Conservation (phyloP, 2,888 invertebrate species). For the Azorinus chamasolen region DNA sequence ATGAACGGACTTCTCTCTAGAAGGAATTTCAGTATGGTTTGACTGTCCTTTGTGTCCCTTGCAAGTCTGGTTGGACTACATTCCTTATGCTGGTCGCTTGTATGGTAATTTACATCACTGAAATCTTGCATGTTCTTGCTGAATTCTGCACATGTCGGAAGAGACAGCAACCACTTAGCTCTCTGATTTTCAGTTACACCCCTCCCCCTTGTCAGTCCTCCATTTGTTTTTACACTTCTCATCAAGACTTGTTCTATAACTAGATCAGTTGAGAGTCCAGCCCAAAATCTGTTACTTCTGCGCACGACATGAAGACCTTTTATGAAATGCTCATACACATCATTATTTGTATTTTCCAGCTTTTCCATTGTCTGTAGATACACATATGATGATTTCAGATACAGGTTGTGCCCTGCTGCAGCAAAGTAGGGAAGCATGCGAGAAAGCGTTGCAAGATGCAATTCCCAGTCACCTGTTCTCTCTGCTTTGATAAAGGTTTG, state of each 20-base stretch:
- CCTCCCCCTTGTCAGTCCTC: constrained; percentile 65
- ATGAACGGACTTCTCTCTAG: constrained; percentile 8
- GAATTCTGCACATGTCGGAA: constrained; percentile 4
- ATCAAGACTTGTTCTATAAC: constrained; percentile 72
- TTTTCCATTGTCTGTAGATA: constrained; percentile 40
- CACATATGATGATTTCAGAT: constrained; percentile 51
- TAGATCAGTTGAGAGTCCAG: constrained; percentile 44
- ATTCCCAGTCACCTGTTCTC: constrained; percentile 66
- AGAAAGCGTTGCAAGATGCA: constrained; percentile 58
- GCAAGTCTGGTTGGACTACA: background rate
- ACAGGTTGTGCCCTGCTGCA: constrained; percentile 81
- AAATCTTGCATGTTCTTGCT: constrained; percentile 24
- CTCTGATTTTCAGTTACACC: constrained; percentile 62
- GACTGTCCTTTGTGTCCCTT: constrained; percentile 4
- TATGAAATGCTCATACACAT: constrained; percentile 28
- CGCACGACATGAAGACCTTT: constrained; percentile 43
- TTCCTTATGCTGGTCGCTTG: constrained; percentile 32
- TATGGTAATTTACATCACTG: constrained; percentile 1
- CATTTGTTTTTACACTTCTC: constrained; percentile 64
- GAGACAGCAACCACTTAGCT: constrained; percentile 23
- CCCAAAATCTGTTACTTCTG: constrained; percentile 28
- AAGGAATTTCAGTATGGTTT: background rate
- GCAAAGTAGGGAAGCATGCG: constrained; percentile 70
- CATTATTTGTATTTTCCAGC: constrained; percentile 22
- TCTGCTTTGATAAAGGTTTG: constrained; percentile 58